Percentiles rank a stretch among this genome's conserved stretches.
These are phyloP conservation scores for Lepidurus arcticus DNA, from an alignment of 1,140 invertebrate genomes.

Conservation along the genomic window DNA sequence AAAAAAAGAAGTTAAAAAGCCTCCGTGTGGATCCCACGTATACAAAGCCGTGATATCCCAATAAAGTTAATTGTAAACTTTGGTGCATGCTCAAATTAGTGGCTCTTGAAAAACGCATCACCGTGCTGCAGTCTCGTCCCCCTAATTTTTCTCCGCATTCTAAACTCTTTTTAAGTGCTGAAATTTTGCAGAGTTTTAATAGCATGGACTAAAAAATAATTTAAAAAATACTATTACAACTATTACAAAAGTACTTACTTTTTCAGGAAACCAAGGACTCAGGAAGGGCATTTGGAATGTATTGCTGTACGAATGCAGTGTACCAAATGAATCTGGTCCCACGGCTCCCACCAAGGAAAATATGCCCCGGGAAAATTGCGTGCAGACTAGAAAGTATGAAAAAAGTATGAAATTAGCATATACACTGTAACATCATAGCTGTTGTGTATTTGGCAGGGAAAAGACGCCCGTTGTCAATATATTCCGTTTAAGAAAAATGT, in stretches of 20 bases:
- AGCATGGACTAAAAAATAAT: too few relatives aligned
- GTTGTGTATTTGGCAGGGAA: neutral
- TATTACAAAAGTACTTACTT: constrained; percentile 53
- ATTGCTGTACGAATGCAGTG: constrained; percentile 88
- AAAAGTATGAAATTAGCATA: neutral
- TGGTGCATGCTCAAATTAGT: too few relatives aligned
- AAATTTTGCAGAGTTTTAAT: too few relatives aligned
- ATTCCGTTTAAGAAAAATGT: too few relatives aligned
- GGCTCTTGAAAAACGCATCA: too few relatives aligned
- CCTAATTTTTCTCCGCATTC: too few relatives aligned
- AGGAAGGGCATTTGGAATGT: constrained; percentile 95
- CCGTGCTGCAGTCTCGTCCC: too few relatives aligned
- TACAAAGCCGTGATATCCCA: too few relatives aligned
- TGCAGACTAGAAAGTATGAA: constrained; percentile 69
- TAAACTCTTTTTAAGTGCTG: too few relatives aligned
- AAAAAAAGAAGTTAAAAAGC: neutral
- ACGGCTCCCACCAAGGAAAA: constrained; percentile 86
- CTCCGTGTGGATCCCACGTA: neutral
- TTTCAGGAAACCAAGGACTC: constrained; percentile 86
- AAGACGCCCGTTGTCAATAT: too few relatives aligned
- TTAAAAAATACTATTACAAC: neutral
- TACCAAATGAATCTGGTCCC: constrained; percentile 86
- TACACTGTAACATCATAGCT: neutral
- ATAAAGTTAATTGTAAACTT: too few relatives aligned
- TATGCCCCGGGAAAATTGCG: constrained; percentile 81